phyloP scores from a whole-genome alignment of 2,888 invertebrate species.

The Trissolcus brochymenae region DNA sequence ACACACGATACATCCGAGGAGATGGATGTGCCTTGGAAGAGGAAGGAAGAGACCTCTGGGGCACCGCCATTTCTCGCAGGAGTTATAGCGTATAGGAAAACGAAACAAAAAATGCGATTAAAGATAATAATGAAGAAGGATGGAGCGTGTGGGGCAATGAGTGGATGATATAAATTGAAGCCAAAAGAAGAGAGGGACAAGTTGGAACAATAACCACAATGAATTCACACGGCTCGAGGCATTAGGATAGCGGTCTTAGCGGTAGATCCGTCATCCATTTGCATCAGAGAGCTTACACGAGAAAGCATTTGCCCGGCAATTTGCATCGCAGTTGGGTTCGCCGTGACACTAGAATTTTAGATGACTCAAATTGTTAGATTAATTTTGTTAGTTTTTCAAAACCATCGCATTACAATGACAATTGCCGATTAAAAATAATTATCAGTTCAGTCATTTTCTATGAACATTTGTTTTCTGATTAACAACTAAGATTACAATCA shows the following conservation, averaged over 20 bases:
- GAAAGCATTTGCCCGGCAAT: conserved; percentile 30
- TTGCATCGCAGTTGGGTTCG: conserved; percentile 12
- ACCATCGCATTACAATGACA: too few species aligned
- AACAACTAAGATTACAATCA: too few species aligned
- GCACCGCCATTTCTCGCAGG: conserved; percentile 25
- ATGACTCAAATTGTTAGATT: conserved; percentile 8
- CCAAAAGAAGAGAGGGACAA: conserved; percentile 20
- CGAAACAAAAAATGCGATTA: conserved; percentile 21
- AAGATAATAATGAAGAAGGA: conserved; percentile 38
- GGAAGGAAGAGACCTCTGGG: conserved; percentile 37
- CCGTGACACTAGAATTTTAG: conserved; percentile 9
- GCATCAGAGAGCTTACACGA: conserved; percentile 60
- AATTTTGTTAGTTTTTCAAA: too few species aligned
- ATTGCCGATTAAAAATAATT: too few species aligned
- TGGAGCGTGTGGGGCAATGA: conserved; percentile 54
- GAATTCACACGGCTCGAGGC: conserved; percentile 59
- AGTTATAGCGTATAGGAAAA: background rate
- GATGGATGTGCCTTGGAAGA: conserved; percentile 17
- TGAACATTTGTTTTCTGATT: too few species aligned
- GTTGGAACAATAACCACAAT: conserved; percentile 55
- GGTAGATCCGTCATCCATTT: conserved; percentile 71
- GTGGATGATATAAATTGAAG: conserved; percentile 38
- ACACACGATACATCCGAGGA: conserved; percentile 47
- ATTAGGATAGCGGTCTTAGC: conserved; percentile 69
- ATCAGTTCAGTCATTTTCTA: too few species aligned